These are phyloP conservation scores for Corythoichthys intestinalis DNA, from an alignment of 2,113 vertebrate genomes.

Conservation along the genomic window DNA sequence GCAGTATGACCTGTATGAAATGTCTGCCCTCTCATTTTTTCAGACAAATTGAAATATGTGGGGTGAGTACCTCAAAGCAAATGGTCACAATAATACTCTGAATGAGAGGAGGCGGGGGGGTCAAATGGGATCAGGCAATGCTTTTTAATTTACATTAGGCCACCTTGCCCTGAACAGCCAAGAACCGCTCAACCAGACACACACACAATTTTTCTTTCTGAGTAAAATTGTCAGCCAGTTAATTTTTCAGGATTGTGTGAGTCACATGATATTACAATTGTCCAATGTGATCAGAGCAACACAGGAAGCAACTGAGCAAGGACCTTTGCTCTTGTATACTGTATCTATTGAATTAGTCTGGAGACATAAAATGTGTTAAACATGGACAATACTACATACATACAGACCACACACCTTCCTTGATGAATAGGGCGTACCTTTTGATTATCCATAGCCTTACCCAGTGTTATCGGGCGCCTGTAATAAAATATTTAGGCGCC, in stretches of 20 bases:
- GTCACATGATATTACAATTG: neutral
- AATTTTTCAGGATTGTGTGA: slow-evolving; percentile 9
- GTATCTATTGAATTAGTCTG: neutral
- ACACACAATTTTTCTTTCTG: slow-evolving; percentile 11
- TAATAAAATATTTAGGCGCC: slow-evolving; percentile 74
- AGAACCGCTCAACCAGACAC: slow-evolving; percentile 42
- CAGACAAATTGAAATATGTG: slow-evolving; percentile 86
- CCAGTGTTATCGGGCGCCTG: slow-evolving; percentile 66
- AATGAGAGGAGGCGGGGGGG: slow-evolving; percentile 50
- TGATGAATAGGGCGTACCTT: slow-evolving; percentile 36
- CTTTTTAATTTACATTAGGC: slow-evolving; percentile 72
- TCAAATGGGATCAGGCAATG: slow-evolving; percentile 64
- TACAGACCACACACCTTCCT: slow-evolving; percentile 16
- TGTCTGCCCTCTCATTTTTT: slow-evolving; percentile 71
- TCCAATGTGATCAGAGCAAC: neutral
- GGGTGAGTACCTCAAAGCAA: slow-evolving; percentile 77
- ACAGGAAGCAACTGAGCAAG: neutral
- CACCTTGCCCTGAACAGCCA: slow-evolving; percentile 66
- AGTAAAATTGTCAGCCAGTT: slow-evolving; percentile 18
- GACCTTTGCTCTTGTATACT: slow-evolving; percentile 2
- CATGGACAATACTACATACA: slow-evolving; percentile 29
- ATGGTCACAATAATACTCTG: slow-evolving; percentile 71
- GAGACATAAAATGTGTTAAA: slow-evolving; percentile 41
- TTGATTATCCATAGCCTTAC: slow-evolving; percentile 69
- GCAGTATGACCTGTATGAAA: slow-evolving; percentile 35